Conservation (phyloP, 2,888 invertebrate species). For the Lasioglossum marginatum region DNA sequence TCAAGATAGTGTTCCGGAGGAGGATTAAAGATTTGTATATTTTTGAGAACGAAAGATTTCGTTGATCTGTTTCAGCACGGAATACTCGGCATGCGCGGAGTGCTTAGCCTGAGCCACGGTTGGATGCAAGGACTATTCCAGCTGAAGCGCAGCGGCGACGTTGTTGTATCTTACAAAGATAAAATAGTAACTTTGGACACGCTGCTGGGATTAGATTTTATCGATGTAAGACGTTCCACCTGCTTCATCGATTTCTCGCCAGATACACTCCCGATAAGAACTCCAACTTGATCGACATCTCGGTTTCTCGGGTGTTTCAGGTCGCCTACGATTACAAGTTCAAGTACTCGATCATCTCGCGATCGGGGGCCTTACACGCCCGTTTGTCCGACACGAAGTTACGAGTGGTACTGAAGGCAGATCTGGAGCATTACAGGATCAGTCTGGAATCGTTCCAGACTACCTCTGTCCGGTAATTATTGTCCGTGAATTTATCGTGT, state of each 20-base stretch:
- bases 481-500: background rate
- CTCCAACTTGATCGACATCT: background rate
- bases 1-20: too few relatives aligned
- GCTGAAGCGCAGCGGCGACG: conserved; percentile 66
- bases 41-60: background rate
- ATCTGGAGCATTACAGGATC: conserved; percentile 57
- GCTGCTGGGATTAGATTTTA: conserved; percentile 68
- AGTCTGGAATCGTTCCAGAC: conserved; percentile 63
- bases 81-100: background rate
- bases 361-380: conserved; percentile 31
- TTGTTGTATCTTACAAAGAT: conserved; percentile 59
- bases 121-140: conserved; percentile 72
- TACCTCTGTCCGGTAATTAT: conserved; percentile 67
- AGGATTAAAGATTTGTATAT: too few relatives aligned
- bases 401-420: conserved; percentile 43
- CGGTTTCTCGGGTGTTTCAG: background rate
- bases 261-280: background rate
- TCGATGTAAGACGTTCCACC: conserved; percentile 68
- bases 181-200: conserved; percentile 62
- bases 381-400: conserved; percentile 56
- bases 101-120: conserved; percentile 67
- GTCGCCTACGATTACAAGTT: background rate
- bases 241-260: background rate
- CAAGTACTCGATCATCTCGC: background rate
- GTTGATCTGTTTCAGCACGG: conserved; percentile 6